A percentile compares a stretch with the other conserved stretches of the same genome.
These are phyloP conservation scores for Sitobion miscanthi DNA, from an alignment of 1,140 invertebrate species.

Conservation along the genomic window DNA sequence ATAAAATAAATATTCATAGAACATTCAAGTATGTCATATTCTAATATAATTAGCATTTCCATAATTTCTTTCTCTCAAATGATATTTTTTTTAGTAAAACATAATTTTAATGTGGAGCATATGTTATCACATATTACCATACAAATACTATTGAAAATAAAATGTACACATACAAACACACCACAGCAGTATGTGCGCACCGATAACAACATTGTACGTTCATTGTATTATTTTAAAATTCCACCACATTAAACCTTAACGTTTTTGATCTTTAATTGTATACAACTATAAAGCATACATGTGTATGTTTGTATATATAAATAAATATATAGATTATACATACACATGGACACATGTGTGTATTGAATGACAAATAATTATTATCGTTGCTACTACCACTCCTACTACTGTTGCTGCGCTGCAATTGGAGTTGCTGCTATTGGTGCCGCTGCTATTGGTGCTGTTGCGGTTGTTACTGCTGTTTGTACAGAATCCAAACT, in stretches of 20 bases:
- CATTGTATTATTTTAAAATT: background rate
- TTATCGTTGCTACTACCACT: background rate
- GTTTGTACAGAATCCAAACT: background rate
- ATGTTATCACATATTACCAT: background rate
- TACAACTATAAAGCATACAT: background rate
- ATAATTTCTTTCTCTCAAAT: background rate
- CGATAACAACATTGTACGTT: background rate
- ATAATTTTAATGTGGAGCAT: background rate
- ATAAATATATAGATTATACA: conserved; percentile 27
- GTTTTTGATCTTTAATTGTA: background rate
- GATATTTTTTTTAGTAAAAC: background rate
- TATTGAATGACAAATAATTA: conserved; percentile 20
- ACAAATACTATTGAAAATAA: background rate
- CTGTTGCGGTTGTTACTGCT: background rate
- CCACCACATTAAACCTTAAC: background rate
- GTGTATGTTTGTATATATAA: background rate
- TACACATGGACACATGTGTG: background rate
- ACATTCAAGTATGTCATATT: background rate
- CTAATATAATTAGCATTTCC: background rate
- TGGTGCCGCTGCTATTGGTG: background rate
- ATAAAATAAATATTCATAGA: background rate
- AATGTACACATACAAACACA: conserved; percentile 6
- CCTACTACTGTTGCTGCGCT: conserved; percentile 1
- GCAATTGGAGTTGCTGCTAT: background rate
- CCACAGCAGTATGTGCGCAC: background rate